Evolutionary conservation across 2,888 invertebrate species (phyloP), one percentile per base, ranked within the genome.

Genomic region (Oxyteleia sp.): DNA sequence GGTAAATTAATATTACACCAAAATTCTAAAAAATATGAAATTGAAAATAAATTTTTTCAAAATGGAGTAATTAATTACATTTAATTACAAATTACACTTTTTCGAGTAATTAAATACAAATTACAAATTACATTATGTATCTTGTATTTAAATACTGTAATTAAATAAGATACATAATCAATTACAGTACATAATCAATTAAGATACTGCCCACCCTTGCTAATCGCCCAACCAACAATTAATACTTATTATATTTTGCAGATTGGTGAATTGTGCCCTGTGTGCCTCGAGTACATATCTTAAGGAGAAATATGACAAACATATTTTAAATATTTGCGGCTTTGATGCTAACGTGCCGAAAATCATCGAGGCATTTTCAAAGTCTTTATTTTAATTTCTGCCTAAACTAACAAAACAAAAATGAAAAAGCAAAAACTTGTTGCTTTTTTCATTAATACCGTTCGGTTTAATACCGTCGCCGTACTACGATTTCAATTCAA

Each of bases 321-420:
- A 95, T 55, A 93, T 95, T n/a, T 93, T 96, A 51, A 95, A 95
- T 88, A 94, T 96, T 41, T 93, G 95, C 79, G 96, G 96, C 63
- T 94, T 96, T 85, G 95, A 96, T 90, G 94, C 94, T 47, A 94
- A 95, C 88, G 94, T 96, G 69, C 95, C 96, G 43, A 94, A 94
- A 87, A 88, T 96, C 41, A 94, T 96, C 64, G 95, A 96, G 92
- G 95, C 95, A 1, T 96, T 96, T 90, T 94, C 94, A 20, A 94
- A 94, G 76, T 92, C 90, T 11, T 84, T 89, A 15, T 91, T 91
- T 84, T 91, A 90, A 89, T 51, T 57, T 66, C 11, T 15, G 7
- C 38, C 10, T 32, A 10, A 32, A 32, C 3, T 5, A 8, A n/a
- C 32, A 32, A 10, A 32, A 32, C 23, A 26, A 57, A 11, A 32